These are phyloP conservation scores for Nasonovia ribisnigri DNA, from an alignment of 2,888 invertebrate species.

Conservation along the genomic window DNA sequence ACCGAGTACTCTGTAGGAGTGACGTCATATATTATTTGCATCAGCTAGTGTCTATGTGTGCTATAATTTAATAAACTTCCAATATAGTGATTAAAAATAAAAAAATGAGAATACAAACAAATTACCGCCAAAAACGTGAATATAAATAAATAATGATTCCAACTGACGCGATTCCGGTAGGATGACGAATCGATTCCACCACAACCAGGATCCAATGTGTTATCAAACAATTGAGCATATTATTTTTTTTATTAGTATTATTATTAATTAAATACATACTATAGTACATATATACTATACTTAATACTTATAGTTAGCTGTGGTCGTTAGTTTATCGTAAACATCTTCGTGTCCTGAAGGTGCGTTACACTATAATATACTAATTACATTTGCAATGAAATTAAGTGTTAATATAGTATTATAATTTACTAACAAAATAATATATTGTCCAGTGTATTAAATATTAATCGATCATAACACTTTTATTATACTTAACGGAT, in stretches of 20 bases:
- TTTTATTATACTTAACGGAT: neutral
- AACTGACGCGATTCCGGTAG: slow-evolving; percentile 19
- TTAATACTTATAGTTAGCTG: no score
- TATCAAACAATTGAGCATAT: neutral
- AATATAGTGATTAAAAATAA: slow-evolving; percentile 13
- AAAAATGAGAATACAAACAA: neutral
- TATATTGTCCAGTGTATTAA: neutral
- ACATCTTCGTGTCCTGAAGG: neutral
- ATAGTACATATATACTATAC: no score
- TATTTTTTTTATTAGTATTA: neutral
- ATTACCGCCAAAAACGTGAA: slow-evolving; percentile 36
- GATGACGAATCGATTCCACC: slow-evolving; percentile 10
- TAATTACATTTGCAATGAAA: neutral
- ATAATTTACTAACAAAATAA: neutral
- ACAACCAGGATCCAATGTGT: neutral
- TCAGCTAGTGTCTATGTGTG: neutral
- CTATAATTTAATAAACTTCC: slow-evolving; percentile 10
- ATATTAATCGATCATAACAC: neutral
- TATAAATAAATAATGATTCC: neutral
- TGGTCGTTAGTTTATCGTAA: neutral
- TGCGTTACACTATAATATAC: neutral
- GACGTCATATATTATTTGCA: slow-evolving; percentile 35
- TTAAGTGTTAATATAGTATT: neutral
- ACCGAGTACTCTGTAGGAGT: neutral
- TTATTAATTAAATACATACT: neutral